Evolutionary conservation across 2,797 vertebrate genomes (phyloP), one percentile per base, ranked within the genome.

Genomic region (Pteropus rufus): DNA sequence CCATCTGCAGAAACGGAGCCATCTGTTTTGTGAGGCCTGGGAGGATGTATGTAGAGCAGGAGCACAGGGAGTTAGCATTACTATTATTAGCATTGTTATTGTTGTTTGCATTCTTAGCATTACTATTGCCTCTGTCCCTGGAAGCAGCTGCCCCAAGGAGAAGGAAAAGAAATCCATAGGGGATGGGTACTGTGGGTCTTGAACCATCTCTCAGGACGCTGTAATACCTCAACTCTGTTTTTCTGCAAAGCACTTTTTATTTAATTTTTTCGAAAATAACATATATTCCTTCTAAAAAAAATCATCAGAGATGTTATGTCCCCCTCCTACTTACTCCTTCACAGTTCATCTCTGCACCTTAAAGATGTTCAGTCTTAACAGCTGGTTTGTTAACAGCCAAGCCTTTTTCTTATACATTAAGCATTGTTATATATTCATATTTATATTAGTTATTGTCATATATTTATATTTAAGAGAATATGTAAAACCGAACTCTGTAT

Each of bases 1-100:
- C 70, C n/a, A 0, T 34, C 26, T 56, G 54, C 49, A 39, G 90
- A 92, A 26, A 10, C 1, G 1, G 64, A 19, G 31, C 1, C 1
- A 0, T 44, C 26, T 8, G 0, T 23, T 62, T 36, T 15, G 8
- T 2, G 23, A 83, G 49, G 24, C 18, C 3, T 1, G 41, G 10
- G 79, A 82, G 21, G 65, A 5, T 34, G 3, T 16, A 41, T 49
- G 34, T 8, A 10, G 21, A 26, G 31, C 64, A 73, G 44, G 23
- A 10, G 26, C 49, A 39, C 64, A 3, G 70, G 36, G 34, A 49
- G 49, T 49, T 36, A 21, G 10, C 24, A 1, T 49, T 16, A 2
- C 21, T 60, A 11, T 58, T 81, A 49, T 49, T 16, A 16, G 49
- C 49, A 16, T 5, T 49, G 49, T 49, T 49, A 5, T 49, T 49